Base-by-base conservation (phyloP, 2,113 vertebrate genomes). In the Megaleporinus macrocephalus region DNA sequence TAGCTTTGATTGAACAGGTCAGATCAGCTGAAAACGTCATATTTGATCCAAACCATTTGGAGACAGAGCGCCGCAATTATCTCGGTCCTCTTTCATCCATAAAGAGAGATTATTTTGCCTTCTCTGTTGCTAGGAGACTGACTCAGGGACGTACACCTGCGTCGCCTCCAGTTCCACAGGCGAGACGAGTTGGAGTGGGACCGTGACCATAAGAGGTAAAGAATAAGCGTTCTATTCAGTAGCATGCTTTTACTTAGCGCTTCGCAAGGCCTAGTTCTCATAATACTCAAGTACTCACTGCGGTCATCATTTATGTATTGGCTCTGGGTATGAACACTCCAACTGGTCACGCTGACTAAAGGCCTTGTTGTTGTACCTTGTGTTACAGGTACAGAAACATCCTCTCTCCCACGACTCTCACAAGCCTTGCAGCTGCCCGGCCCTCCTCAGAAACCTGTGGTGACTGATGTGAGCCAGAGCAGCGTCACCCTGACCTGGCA, bases 401-500 rank as follows among this genome's bases (percentile, higher is more conserved):
- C 88, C 18, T 88, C 94, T 1, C 83, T 90, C 30, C 90, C 83
- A 1, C 91, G 91, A 71, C 87, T 91, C 2, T 91, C 94, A 0
- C 92, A 95, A 84, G 90, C 93, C 0, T 92, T 92, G 26, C 91
- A 91, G 80, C 94, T 96, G n/a, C 97, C 96, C 0, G 95, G 95
- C 20, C 95, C 97, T 33, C 98, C 98, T 0, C 96, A 97, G 79
- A 95, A 96, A 69, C 98, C 97, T 0, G 82, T 96, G 2, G 95
- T 97, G 89, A 98, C 95, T 0, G 96, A 96, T 0, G 83, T 99
- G 91, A 97, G 94, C 81, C 92, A 94, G 66, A 96, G 91, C 91
- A 97, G 95, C 0, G 92, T 98, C 66, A 98, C 97, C 18, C 92
- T 99, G 85, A 96, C 93, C 73, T 98, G 98, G 98, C 95, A 96